These are phyloP conservation scores for Elgonia sp. DNA, from an alignment of 2,888 invertebrate genomes.

Conservation along the genomic window DNA sequence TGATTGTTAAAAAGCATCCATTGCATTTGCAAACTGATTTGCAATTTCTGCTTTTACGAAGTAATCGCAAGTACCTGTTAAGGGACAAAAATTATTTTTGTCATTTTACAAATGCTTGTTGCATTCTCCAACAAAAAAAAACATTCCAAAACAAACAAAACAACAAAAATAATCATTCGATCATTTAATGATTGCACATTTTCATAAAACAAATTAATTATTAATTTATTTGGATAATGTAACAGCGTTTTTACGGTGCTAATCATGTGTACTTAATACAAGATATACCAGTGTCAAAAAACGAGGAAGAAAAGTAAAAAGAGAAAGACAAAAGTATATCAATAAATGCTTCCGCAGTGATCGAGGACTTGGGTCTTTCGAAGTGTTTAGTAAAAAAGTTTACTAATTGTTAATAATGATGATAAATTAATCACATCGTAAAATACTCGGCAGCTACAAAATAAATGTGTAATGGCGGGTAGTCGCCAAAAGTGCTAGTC, in stretches of 20 bases:
- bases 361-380: constrained; percentile 70
- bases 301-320: not conserved
- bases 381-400: constrained; percentile 77
- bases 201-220: not conserved
- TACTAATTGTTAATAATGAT: constrained; percentile 83
- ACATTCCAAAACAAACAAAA: constrained; percentile 40
- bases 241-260: constrained; percentile 84
- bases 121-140: constrained; percentile 56
- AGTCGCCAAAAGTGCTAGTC: constrained; percentile 86
- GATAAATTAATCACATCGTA: constrained; percentile 81
- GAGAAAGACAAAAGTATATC: constrained; percentile 58
- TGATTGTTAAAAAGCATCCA: too few species aligned
- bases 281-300: constrained; percentile 77
- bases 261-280: constrained; percentile 83
- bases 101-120: constrained; percentile 56
- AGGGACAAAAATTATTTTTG: constrained; percentile 38
- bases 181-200: not conserved
- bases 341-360: constrained; percentile 84
- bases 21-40: too few species aligned
- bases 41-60: too few species aligned
- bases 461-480: constrained; percentile 82
- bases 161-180: constrained; percentile 7
- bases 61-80: constrained; percentile 63
- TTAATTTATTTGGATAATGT: constrained; percentile 58
- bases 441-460: constrained; percentile 85